phyloP scores from a whole-genome alignment of 1,140 invertebrate species.

The Matsumurasca onukii region DNA sequence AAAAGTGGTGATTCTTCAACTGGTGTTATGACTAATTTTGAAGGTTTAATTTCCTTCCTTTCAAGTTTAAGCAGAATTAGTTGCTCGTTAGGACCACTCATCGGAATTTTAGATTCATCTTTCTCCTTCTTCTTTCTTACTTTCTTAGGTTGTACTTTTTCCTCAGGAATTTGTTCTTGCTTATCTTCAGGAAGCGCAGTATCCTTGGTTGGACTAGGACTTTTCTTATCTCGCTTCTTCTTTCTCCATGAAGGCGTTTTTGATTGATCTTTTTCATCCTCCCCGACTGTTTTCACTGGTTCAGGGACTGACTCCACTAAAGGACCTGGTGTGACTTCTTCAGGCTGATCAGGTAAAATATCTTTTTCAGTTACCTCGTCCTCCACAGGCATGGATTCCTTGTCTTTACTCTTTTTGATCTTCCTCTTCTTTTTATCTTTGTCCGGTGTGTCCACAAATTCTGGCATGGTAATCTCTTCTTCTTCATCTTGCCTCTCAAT shows the following conservation, averaged over 20 bases:
- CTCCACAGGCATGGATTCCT: not conserved
- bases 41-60: slow-evolving; percentile 50
- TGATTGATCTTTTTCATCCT: not conserved
- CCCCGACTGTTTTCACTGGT: not conserved
- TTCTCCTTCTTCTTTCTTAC: slow-evolving; percentile 36
- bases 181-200: slow-evolving; percentile 39
- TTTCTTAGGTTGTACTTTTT: slow-evolving; percentile 27
- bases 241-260: too few species aligned
- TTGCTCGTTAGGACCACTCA: too few species aligned
- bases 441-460: slow-evolving; percentile 27
- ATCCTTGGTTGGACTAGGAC: slow-evolving; percentile 9
- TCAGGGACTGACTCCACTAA: too few species aligned
- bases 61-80: slow-evolving; percentile 40
- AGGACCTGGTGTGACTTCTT: not conserved
- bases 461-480: slow-evolving; percentile 32
- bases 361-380: not conserved
- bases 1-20: slow-evolving; percentile 57
- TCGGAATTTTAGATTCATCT: slow-evolving; percentile 23
- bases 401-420: slow-evolving; percentile 9
- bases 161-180: slow-evolving; percentile 37
- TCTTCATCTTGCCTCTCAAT: slow-evolving; percentile 32
- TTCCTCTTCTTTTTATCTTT: slow-evolving; percentile 30
- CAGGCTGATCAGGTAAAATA: not conserved
- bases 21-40: slow-evolving; percentile 50
- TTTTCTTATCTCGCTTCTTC: slow-evolving; percentile 4